A percentile compares a stretch with the other conserved stretches of the same genome.
phyloP scores from a whole-genome alignment of 2,113 vertebrate genomes.

The Callocephalon fimbriatum region DNA sequence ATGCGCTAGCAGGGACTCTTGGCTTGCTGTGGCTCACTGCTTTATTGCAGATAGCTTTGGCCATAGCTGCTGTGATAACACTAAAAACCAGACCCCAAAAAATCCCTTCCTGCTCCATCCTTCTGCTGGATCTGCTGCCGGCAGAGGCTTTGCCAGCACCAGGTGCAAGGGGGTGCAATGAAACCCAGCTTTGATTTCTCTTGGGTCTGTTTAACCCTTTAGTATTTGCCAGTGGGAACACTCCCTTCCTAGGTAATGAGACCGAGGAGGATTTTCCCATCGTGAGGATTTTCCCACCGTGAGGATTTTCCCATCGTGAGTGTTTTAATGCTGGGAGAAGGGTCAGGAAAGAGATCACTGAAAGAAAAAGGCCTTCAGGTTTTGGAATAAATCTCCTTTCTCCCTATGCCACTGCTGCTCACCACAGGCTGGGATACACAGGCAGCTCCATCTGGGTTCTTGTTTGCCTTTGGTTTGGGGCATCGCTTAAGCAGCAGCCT shows the following conservation, averaged over 20 bases:
- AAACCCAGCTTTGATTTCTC: not conserved
- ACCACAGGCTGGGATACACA: not conserved
- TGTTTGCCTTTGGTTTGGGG: not conserved
- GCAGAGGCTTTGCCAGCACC: not conserved
- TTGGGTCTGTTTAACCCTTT: not conserved
- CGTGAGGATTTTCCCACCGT: not conserved
- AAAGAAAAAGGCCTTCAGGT: not conserved
- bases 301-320: not conserved
- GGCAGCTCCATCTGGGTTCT: not conserved
- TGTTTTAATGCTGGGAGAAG: not conserved
- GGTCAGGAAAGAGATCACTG: not conserved
- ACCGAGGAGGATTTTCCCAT: not conserved
- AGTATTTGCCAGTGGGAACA: not conserved
- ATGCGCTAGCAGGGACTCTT: not conserved
- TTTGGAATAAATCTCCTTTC: not conserved
- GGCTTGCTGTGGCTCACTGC: not conserved
- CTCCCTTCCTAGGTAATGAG: not conserved
- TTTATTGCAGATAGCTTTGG: constrained; percentile 28
- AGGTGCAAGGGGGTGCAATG: not conserved
- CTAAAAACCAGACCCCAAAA: not conserved
- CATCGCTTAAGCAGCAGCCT: not conserved
- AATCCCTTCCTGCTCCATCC: not conserved
- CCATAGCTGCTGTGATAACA: not conserved
- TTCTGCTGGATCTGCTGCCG: not conserved
- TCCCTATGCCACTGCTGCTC: fast-evolving